Percentiles rank a stretch among this genome's conserved stretches.
These are phyloP conservation scores for Aphyosemion australe DNA, from an alignment of 2,113 vertebrate genomes.

Conservation along the genomic window DNA sequence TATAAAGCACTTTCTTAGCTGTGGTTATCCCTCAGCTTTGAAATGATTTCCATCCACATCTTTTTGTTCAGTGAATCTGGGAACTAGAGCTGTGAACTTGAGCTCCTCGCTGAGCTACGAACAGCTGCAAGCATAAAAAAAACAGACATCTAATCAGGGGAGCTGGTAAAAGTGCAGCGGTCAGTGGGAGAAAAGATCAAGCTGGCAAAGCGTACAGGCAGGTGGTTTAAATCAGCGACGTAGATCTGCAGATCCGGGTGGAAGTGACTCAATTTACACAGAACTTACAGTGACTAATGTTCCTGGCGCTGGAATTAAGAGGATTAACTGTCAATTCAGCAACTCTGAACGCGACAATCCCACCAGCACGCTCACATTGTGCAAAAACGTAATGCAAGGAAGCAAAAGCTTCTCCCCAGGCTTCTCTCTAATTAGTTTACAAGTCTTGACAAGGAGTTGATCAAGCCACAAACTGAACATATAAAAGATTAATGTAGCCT, in stretches of 20 bases:
- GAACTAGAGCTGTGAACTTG: constrained; percentile 10
- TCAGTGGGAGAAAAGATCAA: constrained; percentile 47
- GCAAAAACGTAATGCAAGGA: neutral
- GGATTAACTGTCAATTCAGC: neutral
- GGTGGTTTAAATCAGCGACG: constrained; percentile 68
- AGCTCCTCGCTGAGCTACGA: constrained; percentile 22
- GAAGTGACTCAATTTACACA: no score
- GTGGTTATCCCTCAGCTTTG: neutral
- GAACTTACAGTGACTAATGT: no score
- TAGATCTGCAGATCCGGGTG: constrained; percentile 30
- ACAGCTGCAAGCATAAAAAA: constrained; percentile 58
- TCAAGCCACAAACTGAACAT: neutral
- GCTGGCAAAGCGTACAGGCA: constrained; percentile 55
- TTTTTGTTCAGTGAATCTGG: constrained; percentile 21
- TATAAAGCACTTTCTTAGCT: neutral
- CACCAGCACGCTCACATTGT: neutral
- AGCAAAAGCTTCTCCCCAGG: neutral
- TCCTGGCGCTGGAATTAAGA: neutral
- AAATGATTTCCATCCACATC: neutral
- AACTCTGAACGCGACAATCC: neutral
- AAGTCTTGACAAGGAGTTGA: constrained; percentile 3
- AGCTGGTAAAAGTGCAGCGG: constrained; percentile 28
- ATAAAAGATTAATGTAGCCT: neutral
- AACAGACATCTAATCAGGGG: constrained; percentile 49
- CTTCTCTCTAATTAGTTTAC: neutral